Base-by-base conservation (phyloP, 2,888 invertebrate genomes). In the Clanis bilineata region DNA sequence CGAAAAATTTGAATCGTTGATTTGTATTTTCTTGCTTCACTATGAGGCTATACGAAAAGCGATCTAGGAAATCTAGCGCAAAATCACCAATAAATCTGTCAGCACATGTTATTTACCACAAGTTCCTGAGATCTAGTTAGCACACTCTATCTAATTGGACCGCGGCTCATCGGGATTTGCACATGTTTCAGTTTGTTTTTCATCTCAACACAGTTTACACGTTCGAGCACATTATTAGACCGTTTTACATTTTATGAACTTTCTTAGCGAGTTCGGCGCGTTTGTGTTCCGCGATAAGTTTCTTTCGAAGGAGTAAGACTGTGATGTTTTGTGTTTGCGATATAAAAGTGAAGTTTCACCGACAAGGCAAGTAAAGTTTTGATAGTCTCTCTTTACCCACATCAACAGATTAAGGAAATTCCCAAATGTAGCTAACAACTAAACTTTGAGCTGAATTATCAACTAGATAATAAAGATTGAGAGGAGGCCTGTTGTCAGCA, bases 91-190 rank as follows among this genome's bases (percentile, higher is more conserved):
- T 18, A n/a, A 25, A 18, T 51, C 7, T 15, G 15, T 47, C 25
- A 25, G 15, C 51, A 18, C 51, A 10, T 51, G 51, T 51, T 51
- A 28, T 51, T 51, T 32, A 32, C 28, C 15, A 15, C 51, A 32
- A 32, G 51, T 32, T 51, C 18, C 28, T 32, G 32, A 21, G 51
- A 51, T 32, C 67, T 56, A 65, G 64, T 71, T 70, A 65, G 62
- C 68, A 66, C 58, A 56, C 57, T 62, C 62, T 63, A 59, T 70
- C 70, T 74, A 74, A 76, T 72, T 69, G 67, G 64, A 63, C 28
- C 66, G 59, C 61, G 64, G 59, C 61, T 56, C 36, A 0, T 47
- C 23, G 12, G 25, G 28, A 10, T 15, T 25, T 12, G 18, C 51
- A 51, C 10, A 51, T 51, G 51, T 18, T 32, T 51, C 32, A 51